Evolutionary conservation across 2,113 vertebrate species (phyloP), one percentile per base, ranked within the genome.

Genomic region (Clinocottus analis): DNA sequence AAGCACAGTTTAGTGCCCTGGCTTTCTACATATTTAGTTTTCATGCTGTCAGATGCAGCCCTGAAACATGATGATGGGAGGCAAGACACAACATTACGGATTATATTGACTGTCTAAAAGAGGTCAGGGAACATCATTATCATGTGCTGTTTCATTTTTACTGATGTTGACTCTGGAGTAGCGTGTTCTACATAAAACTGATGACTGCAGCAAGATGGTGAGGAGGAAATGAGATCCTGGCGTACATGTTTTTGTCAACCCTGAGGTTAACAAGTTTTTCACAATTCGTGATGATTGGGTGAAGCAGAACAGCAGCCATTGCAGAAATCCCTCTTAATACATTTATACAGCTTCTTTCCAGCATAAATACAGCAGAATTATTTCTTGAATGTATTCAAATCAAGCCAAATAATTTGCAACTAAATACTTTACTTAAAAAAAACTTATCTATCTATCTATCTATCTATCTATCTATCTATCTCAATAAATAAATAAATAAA

Each of bases 111-210:
- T 84, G 82, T 79, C 82, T 89, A 69, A 86, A 90, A 56, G 79
- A 91, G 90, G 90, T 90, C 91, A 90, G 80, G 86, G 83, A 87
- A 89, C 87, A 89, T 89, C 80, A 90, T 85, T 84, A 90, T 87
- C 89, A 80, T 76, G 75, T 75, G 68, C 71, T 27, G 78, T 85
- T 90, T 86, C 49, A 75, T 84, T 85, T 87, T 80, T 77, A 89
- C 87, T 80, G 84, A 77, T 82, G 85, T 90, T 84, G 71, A 87
- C 84, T 84, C 77, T 74, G 85, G 87, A 90, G 86, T 65, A 75
- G 80, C 29, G 41, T 85, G 89, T 81, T 87, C 84, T 77, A 84
- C 85, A 86, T 83, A 89, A 92, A 93, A 91, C 43, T 91, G 93
- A 92, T 93, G 93, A 92, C 79, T 56, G 72, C 89, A 87, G 91